Evolutionary conservation across 2,113 vertebrate species (phyloP), one percentile per base, ranked within the genome.

Genomic region (Clarias gariepinus): DNA sequence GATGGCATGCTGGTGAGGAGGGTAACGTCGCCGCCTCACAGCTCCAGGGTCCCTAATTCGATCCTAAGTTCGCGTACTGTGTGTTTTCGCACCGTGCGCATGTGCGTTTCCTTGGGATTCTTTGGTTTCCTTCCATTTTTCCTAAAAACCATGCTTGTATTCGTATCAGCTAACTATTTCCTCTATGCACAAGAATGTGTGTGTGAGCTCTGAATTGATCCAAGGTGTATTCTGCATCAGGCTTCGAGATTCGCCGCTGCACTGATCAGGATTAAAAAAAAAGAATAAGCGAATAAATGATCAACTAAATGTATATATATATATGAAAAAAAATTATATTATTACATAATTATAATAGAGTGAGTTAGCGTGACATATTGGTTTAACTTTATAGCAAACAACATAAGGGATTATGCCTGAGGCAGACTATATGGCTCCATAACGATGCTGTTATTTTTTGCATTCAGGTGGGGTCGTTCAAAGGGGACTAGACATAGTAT

Each of bases 401-500:
- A 33, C 77, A 79, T 60, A 9, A 60, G 28, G 55, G 28, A 33
- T 79, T 58, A 58, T 79, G 18, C 77, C 9, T 79, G 55, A 55
- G 33, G 55, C 18, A 79, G 19, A 61, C 33, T 33, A 80, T 80
- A 80, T 76, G 15, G 3, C 21, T 53, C 41, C 16, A 19, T 77
- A 77, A 77, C 30, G 9, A 21, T 74, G 10, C 23, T 52, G 41
- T 52, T 47, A 47, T 47, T 47, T 47, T 47, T 47, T 47, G 10
- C 55, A 58, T 79, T 60, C 8, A 58, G 9, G n/a, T 79, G n/a
- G 52, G 16, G 53, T 57, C 4, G n/a, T 78, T 57, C 0, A 7
- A 23, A 13, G 58, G 57, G 57, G 78, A 61, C 12, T n/a, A 81
- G 78, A 36, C 78, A 41, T 36, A 81, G 78, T 81, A 36, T 60